These are phyloP conservation scores for Listronotus bonariensis DNA, from an alignment of 1,140 invertebrate species.

Conservation along the genomic window DNA sequence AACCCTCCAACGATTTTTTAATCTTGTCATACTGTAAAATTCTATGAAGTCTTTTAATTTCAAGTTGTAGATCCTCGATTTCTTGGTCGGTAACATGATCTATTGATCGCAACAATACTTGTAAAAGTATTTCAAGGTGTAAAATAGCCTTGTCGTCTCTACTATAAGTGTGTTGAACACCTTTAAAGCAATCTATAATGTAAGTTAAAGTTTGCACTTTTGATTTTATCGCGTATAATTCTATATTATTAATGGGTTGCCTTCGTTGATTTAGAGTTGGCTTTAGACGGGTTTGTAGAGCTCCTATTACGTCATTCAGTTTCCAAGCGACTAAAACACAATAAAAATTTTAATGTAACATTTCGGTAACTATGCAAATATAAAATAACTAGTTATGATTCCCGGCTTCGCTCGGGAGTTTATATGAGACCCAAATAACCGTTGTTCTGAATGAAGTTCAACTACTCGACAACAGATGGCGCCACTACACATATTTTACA, in stretches of 20 bases:
- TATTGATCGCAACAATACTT: slow-evolving; percentile 48
- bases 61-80: slow-evolving; percentile 47
- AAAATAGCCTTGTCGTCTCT: neutral
- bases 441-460: too few relatives aligned
- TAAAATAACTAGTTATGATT: too few relatives aligned
- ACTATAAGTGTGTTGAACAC: too few relatives aligned
- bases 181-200: slow-evolving; percentile 9
- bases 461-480: too few relatives aligned
- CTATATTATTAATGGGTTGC: slow-evolving; percentile 39
- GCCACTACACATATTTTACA: too few relatives aligned
- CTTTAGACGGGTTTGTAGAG: slow-evolving; percentile 17
- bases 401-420: too few relatives aligned
- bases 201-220: slow-evolving; percentile 38
- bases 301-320: neutral
- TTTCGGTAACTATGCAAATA: too few relatives aligned
- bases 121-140: slow-evolving; percentile 29
- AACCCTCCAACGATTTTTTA: neutral
- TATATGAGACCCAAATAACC: too few relatives aligned
- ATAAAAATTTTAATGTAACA: neutral
- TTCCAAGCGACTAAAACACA: neutral
- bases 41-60: slow-evolving; percentile 41
- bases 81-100: slow-evolving; percentile 56
- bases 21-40: slow-evolving; percentile 39
- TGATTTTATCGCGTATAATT: slow-evolving; percentile 34
- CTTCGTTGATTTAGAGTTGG: slow-evolving; percentile 9